phyloP scores from a whole-genome alignment of 2,888 invertebrate species.

The Netelia virgata region DNA sequence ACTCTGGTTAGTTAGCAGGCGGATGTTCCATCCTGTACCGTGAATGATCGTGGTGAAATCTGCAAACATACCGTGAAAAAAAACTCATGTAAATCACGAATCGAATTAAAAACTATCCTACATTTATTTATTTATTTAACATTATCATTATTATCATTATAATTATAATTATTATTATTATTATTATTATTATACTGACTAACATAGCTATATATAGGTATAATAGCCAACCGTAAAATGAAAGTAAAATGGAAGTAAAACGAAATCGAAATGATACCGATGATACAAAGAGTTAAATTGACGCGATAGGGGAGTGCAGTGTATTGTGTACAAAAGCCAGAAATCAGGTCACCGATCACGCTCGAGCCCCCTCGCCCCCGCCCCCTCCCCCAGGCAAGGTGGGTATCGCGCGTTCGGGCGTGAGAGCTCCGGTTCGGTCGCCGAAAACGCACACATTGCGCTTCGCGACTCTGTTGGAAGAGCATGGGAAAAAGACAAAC shows the following conservation, averaged over 20 bases:
- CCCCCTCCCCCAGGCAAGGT: background rate
- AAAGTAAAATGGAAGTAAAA: background rate
- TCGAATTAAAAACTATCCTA: constrained; percentile 4
- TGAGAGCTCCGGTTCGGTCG: background rate
- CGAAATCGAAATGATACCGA: constrained; percentile 14
- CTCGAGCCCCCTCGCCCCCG: background rate
- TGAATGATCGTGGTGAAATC: constrained; percentile 51
- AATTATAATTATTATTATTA: background rate
- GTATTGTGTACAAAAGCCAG: constrained; percentile 4
- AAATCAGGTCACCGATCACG: constrained; percentile 53
- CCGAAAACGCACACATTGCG: background rate
- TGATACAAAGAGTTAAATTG: background rate
- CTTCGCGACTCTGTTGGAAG: background rate
- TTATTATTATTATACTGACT: no score
- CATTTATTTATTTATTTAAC: no score
- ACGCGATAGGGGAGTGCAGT: constrained; percentile 15
- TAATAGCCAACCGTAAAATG: background rate
- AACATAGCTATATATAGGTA: background rate
- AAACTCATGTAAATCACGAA: background rate
- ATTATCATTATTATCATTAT: no score
- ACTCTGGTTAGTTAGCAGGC: constrained; percentile 65
- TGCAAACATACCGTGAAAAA: constrained; percentile 51
- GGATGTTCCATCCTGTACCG: constrained; percentile 56
- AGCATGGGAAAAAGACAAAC: background rate
- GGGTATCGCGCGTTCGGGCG: background rate